Base-by-base conservation (phyloP, 2,797 vertebrate species). In the Xerus rutilus region DNA sequence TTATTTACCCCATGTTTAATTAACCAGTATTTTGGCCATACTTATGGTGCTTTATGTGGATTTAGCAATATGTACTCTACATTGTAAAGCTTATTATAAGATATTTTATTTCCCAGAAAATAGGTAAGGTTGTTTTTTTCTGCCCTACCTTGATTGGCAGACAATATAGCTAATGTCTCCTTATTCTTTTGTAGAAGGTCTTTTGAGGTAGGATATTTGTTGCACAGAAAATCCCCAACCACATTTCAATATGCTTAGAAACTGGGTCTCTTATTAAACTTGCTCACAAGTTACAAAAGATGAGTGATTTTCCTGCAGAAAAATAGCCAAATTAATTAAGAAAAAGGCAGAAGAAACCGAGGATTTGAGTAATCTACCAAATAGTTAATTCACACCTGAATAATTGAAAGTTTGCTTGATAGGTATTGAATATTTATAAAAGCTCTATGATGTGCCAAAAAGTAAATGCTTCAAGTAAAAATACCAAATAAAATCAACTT, bases 381-480 rank as follows among this genome's bases (percentile, higher is more conserved):
- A 12, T 91, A 77, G 87, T 74, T 96, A 96, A 96, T 78, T 94
- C 84, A 95, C 67, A 96, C 70, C 49, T 95, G 89, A 96, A 96
- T 96, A 94, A 97, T 72, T 86, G 79, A 95, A 54, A 89, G 32
- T 97, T 96, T 96, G 20, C 70, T 89, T 93, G 95, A 90, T 1
- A 57, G 67, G 91, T 94, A 79, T 43, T 96, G 89, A 96, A 87
- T 95, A 96, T 97, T 96, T 95, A 97, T 89, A 81, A 93, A 95
- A 73, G 43, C 52, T 78, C 8, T 28, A 88, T 72, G 79, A 64
- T 78, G 43, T 82, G 32, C 65, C 95, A 35, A 73, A 89, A 93
- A 94, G 52, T 57, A 97, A 87, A 84, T 82, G 35, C 13, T 84
- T 15, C 30, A 57, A 86, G 47, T 85, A 86, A 94, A 93, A 93